Base-by-base conservation (phyloP, 1,140 invertebrate species). In the Diorhabda carinulata region DNA sequence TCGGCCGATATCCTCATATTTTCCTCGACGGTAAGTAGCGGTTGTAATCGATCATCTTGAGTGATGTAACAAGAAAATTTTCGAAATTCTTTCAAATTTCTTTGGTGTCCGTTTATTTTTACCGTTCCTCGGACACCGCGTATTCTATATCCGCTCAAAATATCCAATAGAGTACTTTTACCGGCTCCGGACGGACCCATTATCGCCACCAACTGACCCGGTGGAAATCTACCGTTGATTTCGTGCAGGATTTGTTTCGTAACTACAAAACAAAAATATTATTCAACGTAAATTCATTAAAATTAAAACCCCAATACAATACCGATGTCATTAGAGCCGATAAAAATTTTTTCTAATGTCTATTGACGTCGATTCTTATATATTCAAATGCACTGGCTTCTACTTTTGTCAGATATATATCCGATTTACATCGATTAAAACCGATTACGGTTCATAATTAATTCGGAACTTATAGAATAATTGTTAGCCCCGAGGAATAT, bases 141-240 rank as follows among this genome's bases (percentile, higher is more conserved):
- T 75, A 86, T 83, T 62, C 87, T 76, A 75, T 90, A 92, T 68
- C 91, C 91, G 4, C 91, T 87, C 47, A 92, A 80, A 70, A 92
- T 88, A 74, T 93, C 90, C 70, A 93, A 84, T 25, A 92, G 81
- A 0, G 92, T 92, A 9, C 91, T 92, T 81, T 96, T 96, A 9
- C 93, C 94, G 40, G 93, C 92, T 7, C 94, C 94, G 0, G 92
- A 94, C 0, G 93, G 93, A 5, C 94, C 92, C 91, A 94, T 92
- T 63, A 91, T 93, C 9, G 93, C 94, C 61, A 94, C 91, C 70
- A 96, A 82, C 75, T 95, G 89, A 57, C 90, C 89, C 2, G 91
- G 87, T 3, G 88, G 88, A 61, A 95, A 87, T 67, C 88, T 84
- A 6, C 93, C 93, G 77, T 88, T 87, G 0, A 95, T 86, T 44